phyloP scores from a whole-genome alignment of 2,888 invertebrate genomes.

The Rhingia campestris region DNA sequence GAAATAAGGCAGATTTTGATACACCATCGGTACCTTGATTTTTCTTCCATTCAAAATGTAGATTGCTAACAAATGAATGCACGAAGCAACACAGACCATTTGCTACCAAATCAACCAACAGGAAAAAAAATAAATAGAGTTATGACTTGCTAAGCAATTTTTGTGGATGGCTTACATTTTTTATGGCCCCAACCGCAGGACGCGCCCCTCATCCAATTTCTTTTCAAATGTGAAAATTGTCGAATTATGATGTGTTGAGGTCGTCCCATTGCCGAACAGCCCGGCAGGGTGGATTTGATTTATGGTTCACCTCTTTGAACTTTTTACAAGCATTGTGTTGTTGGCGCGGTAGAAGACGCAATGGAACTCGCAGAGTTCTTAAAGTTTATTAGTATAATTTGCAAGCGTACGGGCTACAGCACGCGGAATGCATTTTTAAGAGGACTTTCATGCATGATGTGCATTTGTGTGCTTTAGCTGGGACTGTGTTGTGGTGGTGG shows the following conservation, averaged over 20 bases:
- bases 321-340: constrained; percentile 61
- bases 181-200: constrained; percentile 42
- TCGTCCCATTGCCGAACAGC: constrained; percentile 39
- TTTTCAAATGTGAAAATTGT: constrained; percentile 59
- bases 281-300: constrained; percentile 57
- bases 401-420: constrained; percentile 22
- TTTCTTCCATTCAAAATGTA: constrained; percentile 65
- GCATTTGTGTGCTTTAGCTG: constrained; percentile 44
- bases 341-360: constrained; percentile 40
- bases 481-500: constrained; percentile 18
- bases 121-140: constrained; percentile 72
- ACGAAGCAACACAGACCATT: constrained; percentile 65
- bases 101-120: constrained; percentile 69
- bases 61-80: constrained; percentile 61
- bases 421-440: constrained; percentile 81
- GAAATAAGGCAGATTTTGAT: constrained; percentile 58
- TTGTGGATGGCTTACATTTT: constrained; percentile 61
- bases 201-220: constrained; percentile 5
- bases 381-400: constrained; percentile 51
- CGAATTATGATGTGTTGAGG: constrained; percentile 68
- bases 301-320: constrained; percentile 74
- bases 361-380: constrained; percentile 39
- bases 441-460: constrained; percentile 70
- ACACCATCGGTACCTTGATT: constrained; percentile 73
- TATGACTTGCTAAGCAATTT: constrained; percentile 72